phyloP scores from a whole-genome alignment of 2,113 vertebrate genomes.

The Anseranas semipalmata region DNA sequence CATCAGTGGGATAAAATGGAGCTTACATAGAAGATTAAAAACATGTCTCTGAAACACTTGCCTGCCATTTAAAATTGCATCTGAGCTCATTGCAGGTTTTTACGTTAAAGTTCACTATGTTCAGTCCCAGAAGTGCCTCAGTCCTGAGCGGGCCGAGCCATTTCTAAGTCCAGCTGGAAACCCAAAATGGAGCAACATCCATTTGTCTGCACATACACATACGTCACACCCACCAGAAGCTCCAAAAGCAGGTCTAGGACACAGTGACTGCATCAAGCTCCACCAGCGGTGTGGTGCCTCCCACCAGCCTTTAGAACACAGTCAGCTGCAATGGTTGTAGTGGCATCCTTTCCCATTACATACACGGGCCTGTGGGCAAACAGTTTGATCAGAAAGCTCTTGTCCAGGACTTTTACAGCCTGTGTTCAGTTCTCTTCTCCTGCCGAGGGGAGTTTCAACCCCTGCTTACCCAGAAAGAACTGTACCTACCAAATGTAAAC shows the following conservation, averaged over 20 bases:
- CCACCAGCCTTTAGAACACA: neutral
- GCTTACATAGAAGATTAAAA: neutral
- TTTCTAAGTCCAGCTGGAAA: neutral
- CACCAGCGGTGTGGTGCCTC: accelerated
- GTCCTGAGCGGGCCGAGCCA: accelerated
- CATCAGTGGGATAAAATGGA: neutral
- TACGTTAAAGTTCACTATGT: neutral
- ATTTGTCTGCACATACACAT: accelerated
- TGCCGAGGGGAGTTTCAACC: neutral
- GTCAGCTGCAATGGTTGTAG: neutral
- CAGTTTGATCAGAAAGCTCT: neutral
- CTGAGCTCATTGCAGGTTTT: neutral
- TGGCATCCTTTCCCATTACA: neutral
- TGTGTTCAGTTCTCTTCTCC: neutral
- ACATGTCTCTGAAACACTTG: neutral
- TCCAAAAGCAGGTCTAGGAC: neutral
- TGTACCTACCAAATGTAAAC: neutral
- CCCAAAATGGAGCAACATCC: neutral
- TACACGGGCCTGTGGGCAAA: too few species aligned
- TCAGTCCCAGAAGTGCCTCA: neutral
- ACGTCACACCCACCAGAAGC: neutral
- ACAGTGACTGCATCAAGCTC: neutral
- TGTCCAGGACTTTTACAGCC: neutral
- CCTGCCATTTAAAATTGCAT: neutral
- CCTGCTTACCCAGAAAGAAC: neutral